Percentiles rank a stretch among this genome's conserved stretches.
These are phyloP conservation scores for Psittacus erithacus DNA, from an alignment of 2,113 vertebrate species.

Conservation along the genomic window DNA sequence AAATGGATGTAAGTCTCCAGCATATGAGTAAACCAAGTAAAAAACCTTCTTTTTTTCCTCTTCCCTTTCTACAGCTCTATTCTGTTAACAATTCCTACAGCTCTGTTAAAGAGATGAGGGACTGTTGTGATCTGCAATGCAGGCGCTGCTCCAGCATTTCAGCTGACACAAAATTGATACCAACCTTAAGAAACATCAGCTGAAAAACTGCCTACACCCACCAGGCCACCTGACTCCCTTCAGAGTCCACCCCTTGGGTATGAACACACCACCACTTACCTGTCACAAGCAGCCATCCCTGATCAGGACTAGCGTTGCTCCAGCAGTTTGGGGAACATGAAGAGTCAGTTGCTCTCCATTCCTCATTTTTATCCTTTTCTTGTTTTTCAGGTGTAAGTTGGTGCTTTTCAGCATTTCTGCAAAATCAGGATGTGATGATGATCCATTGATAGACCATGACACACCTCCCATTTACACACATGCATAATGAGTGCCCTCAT, in stretches of 20 bases:
- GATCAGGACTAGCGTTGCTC: neutral
- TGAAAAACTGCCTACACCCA: neutral
- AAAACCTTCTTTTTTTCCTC: neutral
- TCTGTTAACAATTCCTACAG: neutral
- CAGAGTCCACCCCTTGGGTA: too few relatives aligned
- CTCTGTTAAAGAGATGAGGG: neutral
- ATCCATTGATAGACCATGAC: neutral
- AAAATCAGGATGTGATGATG: neutral
- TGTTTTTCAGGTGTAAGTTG: neutral
- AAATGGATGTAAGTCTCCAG: neutral
- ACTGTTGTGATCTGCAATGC: neutral
- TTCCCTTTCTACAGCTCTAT: neutral
- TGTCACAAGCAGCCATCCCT: accelerated
- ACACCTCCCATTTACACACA: neutral
- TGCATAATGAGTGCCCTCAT: neutral
- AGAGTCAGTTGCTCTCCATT: neutral
- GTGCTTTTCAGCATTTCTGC: neutral
- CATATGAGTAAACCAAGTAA: neutral
- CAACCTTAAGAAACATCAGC: neutral
- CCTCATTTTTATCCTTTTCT: neutral
- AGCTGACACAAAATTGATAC: neutral
- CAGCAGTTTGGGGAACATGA: neutral
- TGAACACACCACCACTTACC: neutral
- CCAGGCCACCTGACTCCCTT: neutral
- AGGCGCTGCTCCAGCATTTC: neutral